These are phyloP conservation scores for Eupelmus urozonus DNA, from an alignment of 2,888 invertebrate genomes.

Conservation along the genomic window DNA sequence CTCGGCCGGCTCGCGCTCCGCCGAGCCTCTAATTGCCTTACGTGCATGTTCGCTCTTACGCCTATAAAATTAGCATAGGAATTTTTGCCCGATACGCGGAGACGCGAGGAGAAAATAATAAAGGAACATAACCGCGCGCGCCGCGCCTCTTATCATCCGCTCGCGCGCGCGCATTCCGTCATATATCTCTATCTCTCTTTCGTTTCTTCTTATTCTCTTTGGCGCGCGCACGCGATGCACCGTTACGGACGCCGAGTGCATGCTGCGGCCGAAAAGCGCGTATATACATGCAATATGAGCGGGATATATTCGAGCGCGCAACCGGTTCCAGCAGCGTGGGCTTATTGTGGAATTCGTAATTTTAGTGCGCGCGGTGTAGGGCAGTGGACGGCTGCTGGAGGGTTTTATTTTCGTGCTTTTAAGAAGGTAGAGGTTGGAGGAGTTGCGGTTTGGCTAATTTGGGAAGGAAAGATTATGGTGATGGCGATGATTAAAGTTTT, in stretches of 20 bases:
- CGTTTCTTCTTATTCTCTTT: neutral
- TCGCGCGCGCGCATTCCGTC: constrained; percentile 20
- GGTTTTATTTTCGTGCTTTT: too few relatives aligned
- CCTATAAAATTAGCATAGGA: constrained; percentile 41
- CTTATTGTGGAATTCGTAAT: neutral
- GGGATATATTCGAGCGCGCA: too few relatives aligned
- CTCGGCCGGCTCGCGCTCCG: neutral
- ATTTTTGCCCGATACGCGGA: constrained; percentile 18
- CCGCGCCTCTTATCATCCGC: constrained; percentile 48
- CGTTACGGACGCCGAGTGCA: too few relatives aligned
- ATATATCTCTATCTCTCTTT: constrained; percentile 1
- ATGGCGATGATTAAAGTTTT: too few relatives aligned
- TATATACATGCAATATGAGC: too few relatives aligned
- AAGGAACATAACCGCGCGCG: neutral
- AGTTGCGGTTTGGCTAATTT: too few relatives aligned
- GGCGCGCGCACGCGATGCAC: neutral
- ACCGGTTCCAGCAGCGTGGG: too few relatives aligned
- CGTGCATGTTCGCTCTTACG: neutral
- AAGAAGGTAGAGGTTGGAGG: too few relatives aligned
- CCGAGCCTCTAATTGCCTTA: constrained; percentile 11
- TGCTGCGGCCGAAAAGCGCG: too few relatives aligned
- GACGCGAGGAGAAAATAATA: neutral
- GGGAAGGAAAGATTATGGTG: too few relatives aligned
- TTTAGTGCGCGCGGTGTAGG: too few relatives aligned
- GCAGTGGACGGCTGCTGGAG: neutral